Conservation (phyloP, 30 jellyfish, hydroid and myxozoan genomes). For the Aurelia sp. region DNA sequence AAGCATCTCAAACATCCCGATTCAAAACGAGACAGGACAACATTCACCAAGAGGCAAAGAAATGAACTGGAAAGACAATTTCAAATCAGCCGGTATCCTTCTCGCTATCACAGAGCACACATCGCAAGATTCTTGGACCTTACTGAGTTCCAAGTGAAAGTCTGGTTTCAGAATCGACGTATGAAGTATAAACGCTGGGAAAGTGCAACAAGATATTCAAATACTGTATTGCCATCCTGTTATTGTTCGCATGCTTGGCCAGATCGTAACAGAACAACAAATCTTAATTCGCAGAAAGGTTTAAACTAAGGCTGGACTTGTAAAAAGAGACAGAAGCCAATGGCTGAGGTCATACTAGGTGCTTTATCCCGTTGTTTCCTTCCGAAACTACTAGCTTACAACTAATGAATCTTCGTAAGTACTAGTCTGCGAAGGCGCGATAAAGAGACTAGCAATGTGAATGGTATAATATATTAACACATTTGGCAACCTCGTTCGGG, state of each 20-base stretch:
- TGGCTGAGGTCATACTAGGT: not conserved
- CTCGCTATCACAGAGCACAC: conserved; percentile 52
- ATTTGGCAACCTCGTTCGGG: no score
- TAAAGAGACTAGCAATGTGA: no score
- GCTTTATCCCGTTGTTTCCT: no score
- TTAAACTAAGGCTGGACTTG: not conserved
- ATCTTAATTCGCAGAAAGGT: not conserved
- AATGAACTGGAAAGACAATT: conserved; percentile 71
- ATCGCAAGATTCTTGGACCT: conserved; percentile 55
- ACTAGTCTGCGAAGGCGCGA: no score
- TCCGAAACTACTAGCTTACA: no score
- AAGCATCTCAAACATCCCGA: conserved; percentile 11
- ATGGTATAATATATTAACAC: no score
- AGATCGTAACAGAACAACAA: not conserved
- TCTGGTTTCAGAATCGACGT: conserved; percentile 73
- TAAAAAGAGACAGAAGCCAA: not conserved
- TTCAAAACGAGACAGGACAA: conserved; percentile 70
- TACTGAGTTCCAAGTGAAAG: conserved; percentile 74
- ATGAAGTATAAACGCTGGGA: conserved; percentile 69
- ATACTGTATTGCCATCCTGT: not conserved
- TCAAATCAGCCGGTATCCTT: conserved; percentile 56
- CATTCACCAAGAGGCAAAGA: conserved; percentile 62
- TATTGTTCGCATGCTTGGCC: conserved; percentile 32
- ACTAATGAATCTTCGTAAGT: no score
- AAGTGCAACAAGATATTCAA: conserved; percentile 29